Percentiles rank a stretch among this genome's conserved stretches.
These are phyloP conservation scores for Lutjanus campechanus DNA, from an alignment of 2,797 vertebrate species.

Conservation along the genomic window DNA sequence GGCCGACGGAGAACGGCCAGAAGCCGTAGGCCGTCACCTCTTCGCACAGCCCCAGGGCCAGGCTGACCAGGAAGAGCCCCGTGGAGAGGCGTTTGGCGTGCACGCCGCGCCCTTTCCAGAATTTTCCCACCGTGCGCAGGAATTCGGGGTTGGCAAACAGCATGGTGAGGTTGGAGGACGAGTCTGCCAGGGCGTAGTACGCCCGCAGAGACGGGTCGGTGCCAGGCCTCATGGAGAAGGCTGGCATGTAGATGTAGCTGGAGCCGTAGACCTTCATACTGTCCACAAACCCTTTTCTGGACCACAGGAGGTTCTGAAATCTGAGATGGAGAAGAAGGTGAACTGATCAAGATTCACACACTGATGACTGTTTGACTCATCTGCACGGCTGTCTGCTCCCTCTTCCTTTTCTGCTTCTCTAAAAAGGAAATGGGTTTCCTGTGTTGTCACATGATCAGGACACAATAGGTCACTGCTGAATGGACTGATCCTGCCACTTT, in stretches of 20 bases:
- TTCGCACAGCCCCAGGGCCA: slow-evolving; percentile 94
- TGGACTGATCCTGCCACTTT: background rate
- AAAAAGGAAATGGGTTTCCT: slow-evolving; percentile 10
- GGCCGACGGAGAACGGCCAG: slow-evolving; percentile 94
- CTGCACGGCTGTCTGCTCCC: background rate
- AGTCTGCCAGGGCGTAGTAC: slow-evolving; percentile 91
- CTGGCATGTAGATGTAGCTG: slow-evolving; percentile 97
- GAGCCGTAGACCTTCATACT: slow-evolving; percentile 93
- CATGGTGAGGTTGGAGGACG: slow-evolving; percentile 91
- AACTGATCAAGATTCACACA: background rate
- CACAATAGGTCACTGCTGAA: background rate
- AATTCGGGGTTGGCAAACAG: slow-evolving; percentile 98
- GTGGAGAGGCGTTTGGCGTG: slow-evolving; percentile 95
- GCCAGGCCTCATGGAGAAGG: slow-evolving; percentile 95
- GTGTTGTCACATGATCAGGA: background rate
- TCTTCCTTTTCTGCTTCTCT: background rate
- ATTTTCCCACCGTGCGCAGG: slow-evolving; percentile 91
- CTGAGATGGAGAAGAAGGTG: slow-evolving; percentile 71
- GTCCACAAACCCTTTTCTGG: slow-evolving; percentile 93
- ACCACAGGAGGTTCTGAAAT: slow-evolving; percentile 97
- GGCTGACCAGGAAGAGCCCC: slow-evolving; percentile 94
- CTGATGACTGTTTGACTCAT: background rate
- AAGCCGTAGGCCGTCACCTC: slow-evolving; percentile 96
- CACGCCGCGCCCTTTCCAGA: slow-evolving; percentile 93
- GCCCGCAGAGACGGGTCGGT: slow-evolving; percentile 94